Base-by-base conservation (phyloP, 1,140 invertebrate species). In the Capitella teleta region DNA sequence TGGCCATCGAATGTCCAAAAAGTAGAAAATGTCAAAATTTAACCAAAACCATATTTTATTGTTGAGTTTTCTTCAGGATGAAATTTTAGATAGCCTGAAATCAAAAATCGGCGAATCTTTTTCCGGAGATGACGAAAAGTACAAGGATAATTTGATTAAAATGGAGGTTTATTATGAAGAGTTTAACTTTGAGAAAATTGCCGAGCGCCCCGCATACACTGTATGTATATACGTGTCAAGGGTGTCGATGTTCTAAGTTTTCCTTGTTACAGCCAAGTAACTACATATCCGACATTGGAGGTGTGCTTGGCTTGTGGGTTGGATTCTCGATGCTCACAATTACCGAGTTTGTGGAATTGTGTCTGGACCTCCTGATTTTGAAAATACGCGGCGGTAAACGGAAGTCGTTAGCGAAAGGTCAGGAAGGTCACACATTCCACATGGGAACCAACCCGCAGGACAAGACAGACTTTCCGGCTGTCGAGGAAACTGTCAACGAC, bases 91-190 rank as follows among this genome's bases (percentile, higher is more conserved):
- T 26, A 42, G 26, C 10, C 37, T 44, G 23, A 40, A 50, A 23
- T n/a, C 30, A 2, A 52, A 52, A 28, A 43, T 52, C 10, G 24
- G 21, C n/a, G 47, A 26, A n/a, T 19, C 30, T 19, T 18, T 30
- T 5, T 28, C 44, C 25, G 46, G 49, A 21, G 47, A 50, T 24
- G 36, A 54, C n/a, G n/a, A n/a, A n/a, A n/a, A n/a, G 19, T 51
- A 45, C 32, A 46, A 51, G 40, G 25, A 46, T 2, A 54, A 54
- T 26, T 34, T 54, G 16, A 19, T 46, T 19, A 50, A 49, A 28
- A 19, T 54, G 28, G 53, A 54, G 30, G 50, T 54, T 8, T 54
- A 51, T 19, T 54, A 45, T 34, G 53, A 54, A 18, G 53, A 54
- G 25, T 46, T 54, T 23, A 51, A 54, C 32, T 45, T 45, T 8